A percentile compares a stretch with the other conserved stretches of the same genome.
Evolutionary conservation across 2,888 invertebrate genomes (phyloP).

Genomic region (Syritta pipiens): DNA sequence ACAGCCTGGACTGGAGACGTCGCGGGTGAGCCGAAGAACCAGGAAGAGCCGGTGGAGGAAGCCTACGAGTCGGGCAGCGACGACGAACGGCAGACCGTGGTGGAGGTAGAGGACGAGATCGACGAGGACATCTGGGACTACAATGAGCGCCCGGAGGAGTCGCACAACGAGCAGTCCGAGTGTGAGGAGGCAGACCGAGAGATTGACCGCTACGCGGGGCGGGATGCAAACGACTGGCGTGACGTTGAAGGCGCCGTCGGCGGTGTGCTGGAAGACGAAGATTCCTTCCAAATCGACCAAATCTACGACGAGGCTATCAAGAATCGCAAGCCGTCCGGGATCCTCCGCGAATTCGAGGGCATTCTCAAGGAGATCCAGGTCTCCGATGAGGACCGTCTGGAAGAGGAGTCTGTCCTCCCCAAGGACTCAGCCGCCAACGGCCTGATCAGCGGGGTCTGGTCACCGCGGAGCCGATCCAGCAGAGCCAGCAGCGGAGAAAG

Average conservation of each 20-base stretch:
- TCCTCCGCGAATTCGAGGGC: conserved; percentile 76
- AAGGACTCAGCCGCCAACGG: not conserved
- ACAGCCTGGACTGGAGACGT: conserved; percentile 74
- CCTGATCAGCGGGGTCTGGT: conserved; percentile 23
- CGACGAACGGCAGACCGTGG: conserved; percentile 77
- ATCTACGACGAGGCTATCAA: conserved; percentile 78
- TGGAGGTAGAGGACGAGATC: conserved; percentile 77
- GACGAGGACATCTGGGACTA: conserved; percentile 78
- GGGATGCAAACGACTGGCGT: conserved; percentile 76
- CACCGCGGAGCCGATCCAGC: conserved; percentile 46
- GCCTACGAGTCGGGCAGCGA: conserved; percentile 75
- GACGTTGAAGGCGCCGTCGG: conserved; percentile 75
- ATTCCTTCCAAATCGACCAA: conserved; percentile 76
- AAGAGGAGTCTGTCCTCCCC: conserved; percentile 25
- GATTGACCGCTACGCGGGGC: conserved; percentile 75
- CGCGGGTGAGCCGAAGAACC: not conserved
- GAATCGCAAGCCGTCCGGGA: conserved; percentile 77
- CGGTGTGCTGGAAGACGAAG: conserved; percentile 73
- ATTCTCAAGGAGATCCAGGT: conserved; percentile 74
- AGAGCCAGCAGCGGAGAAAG: conserved; percentile 69
- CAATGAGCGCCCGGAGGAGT: conserved; percentile 77
- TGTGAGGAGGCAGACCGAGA: conserved; percentile 78
- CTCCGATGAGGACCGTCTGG: conserved; percentile 67
- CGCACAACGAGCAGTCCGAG: conserved; percentile 78
- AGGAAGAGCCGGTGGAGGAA: conserved; percentile 36